Evolutionary conservation across 2,113 vertebrate species (phyloP).

Genomic region (Apodemus sylvaticus): DNA sequence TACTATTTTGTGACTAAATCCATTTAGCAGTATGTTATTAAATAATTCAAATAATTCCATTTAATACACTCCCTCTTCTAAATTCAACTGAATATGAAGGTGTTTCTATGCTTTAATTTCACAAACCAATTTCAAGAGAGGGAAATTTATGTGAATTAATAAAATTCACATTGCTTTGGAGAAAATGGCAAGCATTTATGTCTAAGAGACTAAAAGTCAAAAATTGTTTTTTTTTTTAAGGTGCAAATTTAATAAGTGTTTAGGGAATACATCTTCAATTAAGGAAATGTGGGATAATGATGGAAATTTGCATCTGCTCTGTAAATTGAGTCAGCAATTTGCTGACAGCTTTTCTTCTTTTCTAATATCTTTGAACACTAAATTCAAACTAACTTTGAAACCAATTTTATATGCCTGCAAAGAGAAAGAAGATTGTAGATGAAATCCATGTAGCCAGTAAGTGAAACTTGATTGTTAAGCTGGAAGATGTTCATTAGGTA

Average conservation of each 20-base stretch:
- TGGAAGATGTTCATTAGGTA: background rate
- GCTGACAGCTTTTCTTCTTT: slow-evolving; percentile 37
- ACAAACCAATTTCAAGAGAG: slow-evolving; percentile 48
- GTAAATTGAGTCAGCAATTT: slow-evolving; percentile 40
- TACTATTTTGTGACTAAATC: slow-evolving; percentile 25
- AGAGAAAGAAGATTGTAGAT: background rate
- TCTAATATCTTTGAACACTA: slow-evolving; percentile 48
- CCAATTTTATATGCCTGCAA: background rate
- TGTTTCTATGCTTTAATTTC: slow-evolving; percentile 53
- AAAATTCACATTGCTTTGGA: slow-evolving; percentile 37
- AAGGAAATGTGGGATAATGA: slow-evolving; percentile 38
- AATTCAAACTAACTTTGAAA: slow-evolving; percentile 52
- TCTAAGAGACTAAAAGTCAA: slow-evolving; percentile 51
- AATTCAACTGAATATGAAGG: slow-evolving; percentile 13
- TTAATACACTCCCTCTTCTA: background rate
- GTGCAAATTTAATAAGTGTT: slow-evolving; percentile 42
- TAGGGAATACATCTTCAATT: slow-evolving; percentile 22
- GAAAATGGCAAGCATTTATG: slow-evolving; percentile 53
- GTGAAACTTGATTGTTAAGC: background rate
- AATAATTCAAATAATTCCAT: slow-evolving; percentile 48
- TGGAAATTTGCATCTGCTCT: slow-evolving; percentile 51
- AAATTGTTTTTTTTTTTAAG: slow-evolving; percentile 54
- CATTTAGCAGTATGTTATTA: slow-evolving; percentile 47
- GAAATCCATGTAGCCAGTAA: background rate
- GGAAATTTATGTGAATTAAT: slow-evolving; percentile 58